A percentile compares a stretch with the other conserved stretches of the same genome.
These are phyloP conservation scores for Bugulina stolonifera DNA, from an alignment of 2,888 invertebrate species.

Conservation along the genomic window DNA sequence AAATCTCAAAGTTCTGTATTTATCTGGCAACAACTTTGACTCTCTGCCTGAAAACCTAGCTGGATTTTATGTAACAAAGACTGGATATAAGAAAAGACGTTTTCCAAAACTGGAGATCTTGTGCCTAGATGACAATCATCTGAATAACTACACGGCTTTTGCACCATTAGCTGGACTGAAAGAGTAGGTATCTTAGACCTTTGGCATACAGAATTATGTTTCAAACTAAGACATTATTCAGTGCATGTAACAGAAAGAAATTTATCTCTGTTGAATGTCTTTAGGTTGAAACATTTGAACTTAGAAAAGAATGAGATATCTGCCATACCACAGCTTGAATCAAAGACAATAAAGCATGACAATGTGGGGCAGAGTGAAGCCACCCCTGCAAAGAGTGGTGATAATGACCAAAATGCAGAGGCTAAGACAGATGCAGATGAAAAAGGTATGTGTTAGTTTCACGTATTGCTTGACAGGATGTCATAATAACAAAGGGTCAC, in stretches of 20 bases:
- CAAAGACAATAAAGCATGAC: conserved; percentile 22
- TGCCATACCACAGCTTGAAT: conserved; percentile 43
- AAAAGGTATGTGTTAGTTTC: too few relatives aligned
- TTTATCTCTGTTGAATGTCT: conserved; percentile 19
- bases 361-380: conserved; percentile 19
- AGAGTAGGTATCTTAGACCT: conserved; percentile 33
- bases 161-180: conserved; percentile 47
- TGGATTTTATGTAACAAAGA: conserved; percentile 37
- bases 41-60: conserved; percentile 45
- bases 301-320: conserved; percentile 46
- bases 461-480: too few relatives aligned
- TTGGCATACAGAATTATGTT: too few relatives aligned
- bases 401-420: too few relatives aligned
- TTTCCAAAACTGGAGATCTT: conserved; percentile 46
- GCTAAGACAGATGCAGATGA: too few relatives aligned
- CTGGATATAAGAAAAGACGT: conserved; percentile 36
- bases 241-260: not conserved
- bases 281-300: conserved; percentile 46
- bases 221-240: not conserved
- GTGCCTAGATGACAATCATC: conserved; percentile 47
- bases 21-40: conserved; percentile 46
- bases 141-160: conserved; percentile 44
- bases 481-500: too few relatives aligned
- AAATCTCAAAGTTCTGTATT: conserved; percentile 44
- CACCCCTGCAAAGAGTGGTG: conserved; percentile 24